Evolutionary conservation across 2,888 invertebrate genomes (phyloP).

Genomic region (Monopis laevigella): DNA sequence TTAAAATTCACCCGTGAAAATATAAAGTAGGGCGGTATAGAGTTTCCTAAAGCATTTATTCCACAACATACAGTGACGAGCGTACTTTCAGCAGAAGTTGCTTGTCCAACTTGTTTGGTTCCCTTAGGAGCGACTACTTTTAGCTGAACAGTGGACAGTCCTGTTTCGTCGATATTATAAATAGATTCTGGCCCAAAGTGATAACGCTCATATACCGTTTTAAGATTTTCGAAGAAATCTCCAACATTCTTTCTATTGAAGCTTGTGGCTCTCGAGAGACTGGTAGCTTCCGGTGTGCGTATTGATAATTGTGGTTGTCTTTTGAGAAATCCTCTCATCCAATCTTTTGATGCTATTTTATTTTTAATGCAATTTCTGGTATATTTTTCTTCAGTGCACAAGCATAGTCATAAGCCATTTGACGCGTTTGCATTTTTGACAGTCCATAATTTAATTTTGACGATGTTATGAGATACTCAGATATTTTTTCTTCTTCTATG

Average conservation of each 20-base stretch:
- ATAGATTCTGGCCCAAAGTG: too few relatives aligned
- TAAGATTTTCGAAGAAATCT: too few relatives aligned
- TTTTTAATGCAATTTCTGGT: slow-evolving; percentile 10
- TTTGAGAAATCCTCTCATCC: too few relatives aligned
- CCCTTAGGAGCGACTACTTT: background rate
- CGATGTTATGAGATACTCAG: slow-evolving; percentile 13
- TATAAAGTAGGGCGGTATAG: slow-evolving; percentile 18
- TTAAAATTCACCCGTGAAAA: slow-evolving; percentile 21
- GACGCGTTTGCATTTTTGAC: slow-evolving; percentile 18
- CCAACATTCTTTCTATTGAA: too few relatives aligned
- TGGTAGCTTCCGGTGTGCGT: too few relatives aligned
- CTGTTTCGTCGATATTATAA: too few relatives aligned
- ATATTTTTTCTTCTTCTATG: too few relatives aligned
- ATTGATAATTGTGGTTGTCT: too few relatives aligned
- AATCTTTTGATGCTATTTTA: too few relatives aligned
- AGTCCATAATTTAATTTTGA: slow-evolving; percentile 17
- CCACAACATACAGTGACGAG: slow-evolving; percentile 18
- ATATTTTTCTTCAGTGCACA: slow-evolving; percentile 13
- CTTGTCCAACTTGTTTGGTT: background rate
- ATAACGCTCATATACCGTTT: background rate
- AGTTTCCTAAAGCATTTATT: slow-evolving; percentile 19
- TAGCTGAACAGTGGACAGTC: background rate
- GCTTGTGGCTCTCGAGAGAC: too few relatives aligned
- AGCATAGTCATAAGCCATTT: slow-evolving; percentile 17
- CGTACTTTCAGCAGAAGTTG: slow-evolving; percentile 10